Evolutionary conservation across 92 coral and sea anemone species (phyloP).

Genomic region (Umimayanthus kanabou): DNA sequence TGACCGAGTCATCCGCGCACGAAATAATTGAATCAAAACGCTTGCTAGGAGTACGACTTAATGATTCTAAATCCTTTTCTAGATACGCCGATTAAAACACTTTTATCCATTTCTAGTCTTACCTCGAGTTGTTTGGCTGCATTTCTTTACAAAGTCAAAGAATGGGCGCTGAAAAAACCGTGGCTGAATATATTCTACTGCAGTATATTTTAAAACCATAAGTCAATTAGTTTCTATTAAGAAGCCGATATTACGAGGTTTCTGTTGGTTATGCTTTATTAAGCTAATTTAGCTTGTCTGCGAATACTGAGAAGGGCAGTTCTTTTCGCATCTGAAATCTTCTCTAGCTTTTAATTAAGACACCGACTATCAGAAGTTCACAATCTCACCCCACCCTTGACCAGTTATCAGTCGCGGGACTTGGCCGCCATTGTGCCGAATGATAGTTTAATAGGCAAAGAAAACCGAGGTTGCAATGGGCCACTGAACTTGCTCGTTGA

Average conservation of each 20-base stretch:
- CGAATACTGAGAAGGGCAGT: background rate
- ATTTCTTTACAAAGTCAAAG: background rate
- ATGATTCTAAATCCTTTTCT: background rate
- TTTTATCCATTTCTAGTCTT: background rate
- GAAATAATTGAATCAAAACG: slow-evolving; percentile 2
- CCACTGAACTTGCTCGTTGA: slow-evolving; percentile 13
- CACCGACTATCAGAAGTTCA: background rate
- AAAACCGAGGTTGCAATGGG: slow-evolving; percentile 14
- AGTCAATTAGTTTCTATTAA: slow-evolving; percentile 27
- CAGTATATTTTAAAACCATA: background rate
- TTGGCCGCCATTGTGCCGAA: slow-evolving; percentile 39
- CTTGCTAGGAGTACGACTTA: background rate
- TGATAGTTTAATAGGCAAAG: slow-evolving; percentile 10
- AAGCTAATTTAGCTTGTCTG: slow-evolving; percentile 34
- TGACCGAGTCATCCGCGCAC: background rate
- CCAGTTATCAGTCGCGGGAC: slow-evolving; percentile 11
- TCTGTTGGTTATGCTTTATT: slow-evolving; percentile 40
- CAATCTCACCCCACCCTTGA: slow-evolving; percentile 4
- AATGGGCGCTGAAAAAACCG: background rate
- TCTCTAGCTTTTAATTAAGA: slow-evolving; percentile 26
- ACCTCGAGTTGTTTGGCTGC: background rate
- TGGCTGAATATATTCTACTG: background rate
- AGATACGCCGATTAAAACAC: background rate
- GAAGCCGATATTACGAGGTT: slow-evolving; percentile 1
- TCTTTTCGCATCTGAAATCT: background rate